Evolutionary conservation across 2,113 vertebrate species (phyloP), one percentile per base, ranked within the genome.

Genomic region (Dissostichus mawsoni): DNA sequence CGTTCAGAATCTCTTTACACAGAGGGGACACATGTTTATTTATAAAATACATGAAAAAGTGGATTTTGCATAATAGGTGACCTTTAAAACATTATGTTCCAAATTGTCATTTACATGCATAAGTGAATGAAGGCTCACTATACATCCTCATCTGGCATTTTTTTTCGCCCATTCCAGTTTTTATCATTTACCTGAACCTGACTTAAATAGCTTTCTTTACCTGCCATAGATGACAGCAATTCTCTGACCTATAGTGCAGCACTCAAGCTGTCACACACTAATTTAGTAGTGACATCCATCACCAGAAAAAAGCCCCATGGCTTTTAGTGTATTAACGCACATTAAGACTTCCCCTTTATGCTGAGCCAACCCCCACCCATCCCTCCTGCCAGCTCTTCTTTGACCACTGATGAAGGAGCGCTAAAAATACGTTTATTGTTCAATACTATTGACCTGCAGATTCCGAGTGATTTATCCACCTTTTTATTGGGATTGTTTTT

Each of bases 281-380:
- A 92, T 92, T 93, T 92, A 92, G 79, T 85, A 47, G 73, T 56
- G 73, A 80, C 86, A 81, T 90, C 86, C 89, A 88, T 89, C 87
- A 81, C 76, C 52, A 55, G 50, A 48, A 86, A 90, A n/a, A 86
- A 83, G 73, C 74, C 71, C 67, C 53, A 16, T 85, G 87, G 89
- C 92, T 92, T 94, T 94, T 93, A 93, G 90, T 83, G 72, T 94
- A 92, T 92, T 93, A 93, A 80, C 87, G 82, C 86, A 82, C 87
- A 91, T 94, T 92, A 92, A 87, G 81, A 87, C 83, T 68, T 76
- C 63, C 58, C 36, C 50, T 81, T 74, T 23, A 69, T 56, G 56
- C 77, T 56, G 53, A 69, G n/a, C 70, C 68, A 61, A 36, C 52
- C 78, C 81, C 75, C 80, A 59, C 78, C 3, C 51, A 52, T 41